Percentiles rank a stretch among this genome's conserved stretches.
phyloP scores from a whole-genome alignment of 2,797 vertebrate species.

The Halcyon chelicuti region DNA sequence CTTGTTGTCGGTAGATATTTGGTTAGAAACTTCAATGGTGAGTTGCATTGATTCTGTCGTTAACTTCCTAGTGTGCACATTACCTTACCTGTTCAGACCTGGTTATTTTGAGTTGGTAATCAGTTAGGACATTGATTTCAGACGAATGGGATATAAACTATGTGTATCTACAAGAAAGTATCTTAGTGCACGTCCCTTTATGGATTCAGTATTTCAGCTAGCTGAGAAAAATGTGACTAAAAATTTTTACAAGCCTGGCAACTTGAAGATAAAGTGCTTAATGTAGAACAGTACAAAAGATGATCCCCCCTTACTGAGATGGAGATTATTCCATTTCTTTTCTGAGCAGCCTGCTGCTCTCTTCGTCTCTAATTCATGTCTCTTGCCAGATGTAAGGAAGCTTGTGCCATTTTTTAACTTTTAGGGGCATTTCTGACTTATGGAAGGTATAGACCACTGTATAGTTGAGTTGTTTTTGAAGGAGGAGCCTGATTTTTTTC shows the following conservation, averaged over 20 bases:
- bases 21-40: background rate
- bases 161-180: background rate
- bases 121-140: background rate
- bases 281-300: background rate
- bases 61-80: background rate
- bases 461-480: background rate
- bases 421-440: background rate
- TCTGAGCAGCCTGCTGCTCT: background rate
- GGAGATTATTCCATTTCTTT: background rate
- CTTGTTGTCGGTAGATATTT: background rate
- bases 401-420: background rate
- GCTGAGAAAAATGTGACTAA: background rate
- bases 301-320: background rate
- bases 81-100: background rate
- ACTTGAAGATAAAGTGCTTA: background rate
- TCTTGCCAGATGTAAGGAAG: background rate
- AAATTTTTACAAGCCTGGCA: background rate
- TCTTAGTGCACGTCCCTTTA: background rate
- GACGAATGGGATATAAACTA: background rate
- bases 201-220: background rate
- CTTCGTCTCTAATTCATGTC: background rate
- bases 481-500: background rate
- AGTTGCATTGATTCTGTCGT: background rate
- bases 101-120: background rate
- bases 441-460: fast-evolving